Conservation (phyloP, 1,140 invertebrate genomes). For the Eufriesea mexicana region DNA sequence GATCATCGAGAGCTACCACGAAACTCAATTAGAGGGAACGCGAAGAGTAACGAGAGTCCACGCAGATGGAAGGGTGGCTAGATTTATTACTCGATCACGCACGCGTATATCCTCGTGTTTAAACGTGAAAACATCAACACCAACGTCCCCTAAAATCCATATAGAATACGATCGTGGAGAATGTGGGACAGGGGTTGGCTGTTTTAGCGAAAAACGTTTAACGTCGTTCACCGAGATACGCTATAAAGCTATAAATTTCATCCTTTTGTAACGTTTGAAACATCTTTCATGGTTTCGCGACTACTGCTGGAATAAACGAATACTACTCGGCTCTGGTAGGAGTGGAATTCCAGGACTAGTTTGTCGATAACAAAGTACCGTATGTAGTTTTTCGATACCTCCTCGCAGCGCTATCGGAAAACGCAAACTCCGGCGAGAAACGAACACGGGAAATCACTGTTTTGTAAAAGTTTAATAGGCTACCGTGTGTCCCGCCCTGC, state of each 20-base stretch:
- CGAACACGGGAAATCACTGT: conserved; percentile 29
- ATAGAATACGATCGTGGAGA: not conserved
- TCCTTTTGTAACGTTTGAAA: too few species aligned
- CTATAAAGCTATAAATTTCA: not conserved
- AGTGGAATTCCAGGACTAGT: not conserved
- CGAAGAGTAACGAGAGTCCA: too few species aligned
- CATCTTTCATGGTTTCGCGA: not conserved
- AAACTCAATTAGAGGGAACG: conserved; percentile 14
- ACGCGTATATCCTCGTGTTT: not conserved
- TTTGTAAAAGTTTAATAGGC: conserved; percentile 10
- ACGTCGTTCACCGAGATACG: not conserved
- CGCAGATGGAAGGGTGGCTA: not conserved
- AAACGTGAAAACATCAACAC: not conserved
- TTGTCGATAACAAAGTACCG: not conserved
- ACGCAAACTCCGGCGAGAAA: conserved; percentile 23
- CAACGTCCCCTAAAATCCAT: not conserved
- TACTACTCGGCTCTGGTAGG: not conserved
- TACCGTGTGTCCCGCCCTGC: too few species aligned
- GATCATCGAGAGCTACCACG: not conserved
- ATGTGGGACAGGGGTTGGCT: not conserved
- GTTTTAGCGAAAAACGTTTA: not conserved
- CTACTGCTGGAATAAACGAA: not conserved
- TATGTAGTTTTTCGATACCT: not conserved
- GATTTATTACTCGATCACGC: conserved; percentile 17
- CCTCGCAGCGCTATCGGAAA: not conserved